A percentile compares a stretch with the other conserved stretches of the same genome.
Evolutionary conservation across 2,888 invertebrate genomes (phyloP).

Genomic region (Drosophila paramelanica): DNA sequence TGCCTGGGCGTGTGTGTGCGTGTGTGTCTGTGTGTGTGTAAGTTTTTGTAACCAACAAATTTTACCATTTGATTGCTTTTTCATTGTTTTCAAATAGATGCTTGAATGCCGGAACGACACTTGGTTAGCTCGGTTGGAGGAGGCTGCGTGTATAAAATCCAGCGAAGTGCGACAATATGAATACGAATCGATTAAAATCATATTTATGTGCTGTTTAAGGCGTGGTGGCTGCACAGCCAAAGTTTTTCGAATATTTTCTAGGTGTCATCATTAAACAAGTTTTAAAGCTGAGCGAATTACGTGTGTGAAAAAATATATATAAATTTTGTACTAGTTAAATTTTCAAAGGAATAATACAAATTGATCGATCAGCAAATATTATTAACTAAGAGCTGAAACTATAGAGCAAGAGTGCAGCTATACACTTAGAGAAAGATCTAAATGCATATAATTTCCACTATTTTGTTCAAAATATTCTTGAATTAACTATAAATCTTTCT

Average conservation of each 20-base stretch:
- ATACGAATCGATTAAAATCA: conserved; percentile 74
- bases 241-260: conserved; percentile 22
- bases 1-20: conserved; percentile 12
- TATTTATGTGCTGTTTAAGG: conserved; percentile 59
- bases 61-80: conserved; percentile 72
- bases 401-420: no score
- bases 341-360: no score
- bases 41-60: conserved; percentile 44
- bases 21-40: conserved; percentile 29
- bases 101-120: conserved; percentile 35
- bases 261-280: conserved; percentile 13
- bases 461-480: no score
- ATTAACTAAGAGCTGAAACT: no score
- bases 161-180: conserved; percentile 50
- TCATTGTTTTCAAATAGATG: conserved; percentile 73
- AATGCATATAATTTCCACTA: no score
- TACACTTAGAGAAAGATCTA: no score
- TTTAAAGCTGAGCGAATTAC: conserved; percentile 4
- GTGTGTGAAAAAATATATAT: background rate
- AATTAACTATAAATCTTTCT: no score
- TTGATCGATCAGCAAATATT: no score
- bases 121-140: background rate
- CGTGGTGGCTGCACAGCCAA: conserved; percentile 9
- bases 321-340: no score
- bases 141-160: background rate